These are phyloP conservation scores for Passerculus sandwichensis DNA, from an alignment of 2,797 vertebrate species.

Conservation along the genomic window DNA sequence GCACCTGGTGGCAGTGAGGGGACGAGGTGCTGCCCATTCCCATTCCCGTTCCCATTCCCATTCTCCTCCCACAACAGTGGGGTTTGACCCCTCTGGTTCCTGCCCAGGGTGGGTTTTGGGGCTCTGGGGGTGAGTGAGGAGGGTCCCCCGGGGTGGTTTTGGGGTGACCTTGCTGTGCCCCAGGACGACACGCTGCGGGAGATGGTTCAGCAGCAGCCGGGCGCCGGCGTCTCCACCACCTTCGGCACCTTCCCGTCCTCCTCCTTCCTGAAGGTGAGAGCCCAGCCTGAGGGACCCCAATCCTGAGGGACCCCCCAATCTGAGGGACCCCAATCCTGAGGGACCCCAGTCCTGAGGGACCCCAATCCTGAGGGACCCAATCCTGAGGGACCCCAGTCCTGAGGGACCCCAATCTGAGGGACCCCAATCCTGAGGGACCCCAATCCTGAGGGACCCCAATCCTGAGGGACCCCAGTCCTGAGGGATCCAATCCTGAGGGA, in stretches of 20 bases:
- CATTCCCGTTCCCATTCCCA: not conserved
- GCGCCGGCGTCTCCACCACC: not conserved
- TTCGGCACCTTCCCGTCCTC: constrained; percentile 3
- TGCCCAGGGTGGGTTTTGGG: not conserved
- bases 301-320: not conserved
- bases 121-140: not conserved
- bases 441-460: no score
- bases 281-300: not conserved
- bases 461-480: no score
- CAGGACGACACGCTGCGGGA: not conserved
- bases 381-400: no score
- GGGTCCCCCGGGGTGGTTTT: not conserved
- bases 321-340: no score
- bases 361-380: not conserved
- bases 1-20: not conserved
- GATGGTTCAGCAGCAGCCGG: not conserved
- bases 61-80: rapidly evolving
- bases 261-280: not conserved
- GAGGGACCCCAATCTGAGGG: no score
- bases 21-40: not conserved
- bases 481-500: no score
- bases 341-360: no score
- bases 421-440: not conserved
- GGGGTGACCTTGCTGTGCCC: not conserved
- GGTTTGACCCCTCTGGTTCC: not conserved